phyloP scores from a whole-genome alignment of 2,113 vertebrate genomes.

The Rhinolophus ferrumequinum region DNA sequence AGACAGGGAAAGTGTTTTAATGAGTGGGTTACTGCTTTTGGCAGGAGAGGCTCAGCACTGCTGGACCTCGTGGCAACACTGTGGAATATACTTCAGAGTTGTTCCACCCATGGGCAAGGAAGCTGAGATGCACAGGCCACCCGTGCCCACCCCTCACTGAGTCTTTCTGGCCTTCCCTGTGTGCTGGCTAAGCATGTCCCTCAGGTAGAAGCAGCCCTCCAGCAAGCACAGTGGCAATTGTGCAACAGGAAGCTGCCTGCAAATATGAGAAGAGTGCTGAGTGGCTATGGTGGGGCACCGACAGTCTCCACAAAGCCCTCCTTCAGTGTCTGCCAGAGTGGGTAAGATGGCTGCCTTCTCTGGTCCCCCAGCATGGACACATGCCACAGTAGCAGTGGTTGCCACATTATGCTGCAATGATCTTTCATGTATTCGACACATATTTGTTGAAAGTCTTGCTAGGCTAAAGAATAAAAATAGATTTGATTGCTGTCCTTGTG shows the following conservation, averaged over 20 bases:
- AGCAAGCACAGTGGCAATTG: background rate
- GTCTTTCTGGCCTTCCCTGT: background rate
- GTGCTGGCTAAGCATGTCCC: background rate
- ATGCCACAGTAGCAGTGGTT: background rate
- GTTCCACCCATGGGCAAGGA: background rate
- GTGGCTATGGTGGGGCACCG: fast-evolving
- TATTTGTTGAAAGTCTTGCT: background rate
- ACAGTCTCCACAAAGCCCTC: background rate
- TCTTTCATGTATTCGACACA: background rate
- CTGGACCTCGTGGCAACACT: background rate
- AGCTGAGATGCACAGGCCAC: background rate
- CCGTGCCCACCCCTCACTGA: fast-evolving
- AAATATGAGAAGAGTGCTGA: background rate
- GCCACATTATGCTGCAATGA: background rate
- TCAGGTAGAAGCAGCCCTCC: background rate
- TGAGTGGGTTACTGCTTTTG: background rate
- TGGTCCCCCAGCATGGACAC: background rate
- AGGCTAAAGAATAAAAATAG: background rate
- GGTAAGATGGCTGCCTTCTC: background rate
- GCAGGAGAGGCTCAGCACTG: background rate
- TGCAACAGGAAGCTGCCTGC: background rate
- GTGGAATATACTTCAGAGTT: background rate
- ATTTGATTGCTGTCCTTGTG: background rate
- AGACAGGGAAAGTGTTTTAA: background rate
- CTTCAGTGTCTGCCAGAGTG: background rate